Evolutionary conservation across 2,888 invertebrate genomes (phyloP), one percentile per base, ranked within the genome.

Genomic region (Agrochola lota): DNA sequence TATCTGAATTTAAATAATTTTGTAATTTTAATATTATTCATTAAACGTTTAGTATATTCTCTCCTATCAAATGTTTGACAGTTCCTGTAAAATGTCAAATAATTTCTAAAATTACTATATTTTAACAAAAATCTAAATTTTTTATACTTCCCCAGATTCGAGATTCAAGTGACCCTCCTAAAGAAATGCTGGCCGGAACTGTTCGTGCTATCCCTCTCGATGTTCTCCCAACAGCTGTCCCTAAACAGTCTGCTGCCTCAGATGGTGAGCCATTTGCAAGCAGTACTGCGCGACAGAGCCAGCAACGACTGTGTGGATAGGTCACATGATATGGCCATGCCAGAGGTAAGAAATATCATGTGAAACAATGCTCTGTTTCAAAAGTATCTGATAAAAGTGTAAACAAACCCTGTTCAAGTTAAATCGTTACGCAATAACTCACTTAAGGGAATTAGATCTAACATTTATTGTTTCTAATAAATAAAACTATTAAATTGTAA

Each of bases 171-270:
- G 87, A 97, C 98, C 0, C 95, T 99, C 62, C 97, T 99, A 83
- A 98, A 98, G 92, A 98, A 98, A 75, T 98, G 98, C 90, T 99
- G 99, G 99, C 98, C 99, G 79, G 99, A 99, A 92, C 94, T 99
- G 81, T 99, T 99, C 93, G 98, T 98, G 2, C 97, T 99, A 55
- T 99, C 99, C 0, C 97, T 99, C 84, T 98, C 99, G 20, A 99
- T 99, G 95, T 98, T 98, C 92, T 97, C 98, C 0, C 97, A 84
- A 30, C 97, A 98, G 46, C 96, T 99, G 90, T 98, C 98, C 15
- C 97, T 99, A 81, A 96, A 97, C 73, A 97, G 98, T 72, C 98
- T 99, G 89, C 97, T 99, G 87, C 98, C 98, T 46, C 98, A 98
- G 83, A 97, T 99, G 92, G 97, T 98, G 76, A 97, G 97, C 91